These are phyloP conservation scores for Corbicula japonica DNA, from an alignment of 2,888 invertebrate genomes.

Conservation along the genomic window DNA sequence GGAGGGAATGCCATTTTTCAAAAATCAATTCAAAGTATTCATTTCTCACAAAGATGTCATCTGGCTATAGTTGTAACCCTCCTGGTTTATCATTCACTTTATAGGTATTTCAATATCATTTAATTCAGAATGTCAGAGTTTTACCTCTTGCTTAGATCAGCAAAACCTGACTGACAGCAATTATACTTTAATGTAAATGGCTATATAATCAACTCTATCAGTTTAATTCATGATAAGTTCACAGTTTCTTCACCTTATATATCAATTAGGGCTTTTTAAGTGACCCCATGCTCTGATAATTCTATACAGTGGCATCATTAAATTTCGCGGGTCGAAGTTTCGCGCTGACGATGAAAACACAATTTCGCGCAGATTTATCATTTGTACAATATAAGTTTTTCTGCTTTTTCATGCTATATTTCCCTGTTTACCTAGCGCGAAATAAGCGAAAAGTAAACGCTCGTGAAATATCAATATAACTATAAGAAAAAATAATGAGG, in stretches of 20 bases:
- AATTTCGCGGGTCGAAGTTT: no score
- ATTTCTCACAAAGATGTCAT: constrained; percentile 22
- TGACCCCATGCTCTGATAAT: no score
- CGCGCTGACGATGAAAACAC: no score
- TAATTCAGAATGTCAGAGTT: constrained; percentile 38
- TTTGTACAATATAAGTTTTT: no score
- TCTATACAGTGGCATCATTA: no score
- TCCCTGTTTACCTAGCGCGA: no score
- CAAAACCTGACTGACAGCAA: constrained; percentile 32
- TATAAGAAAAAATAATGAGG: no score
- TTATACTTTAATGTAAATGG: constrained; percentile 29
- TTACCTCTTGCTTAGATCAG: constrained; percentile 24
- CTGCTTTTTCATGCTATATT: no score
- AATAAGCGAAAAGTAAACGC: no score
- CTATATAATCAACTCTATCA: background rate
- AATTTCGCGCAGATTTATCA: no score
- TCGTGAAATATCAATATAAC: no score
- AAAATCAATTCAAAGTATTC: constrained; percentile 37
- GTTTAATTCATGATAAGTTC: constrained; percentile 7
- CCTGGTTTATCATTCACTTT: constrained; percentile 23
- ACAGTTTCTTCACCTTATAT: constrained; percentile 7
- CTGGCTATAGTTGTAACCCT: constrained; percentile 1
- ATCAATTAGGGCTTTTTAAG: no score
- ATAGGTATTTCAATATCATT: constrained; percentile 36
- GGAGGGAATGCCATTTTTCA: constrained; percentile 41